phyloP scores from a whole-genome alignment of 2,888 invertebrate genomes.

The Myathropa florea region DNA sequence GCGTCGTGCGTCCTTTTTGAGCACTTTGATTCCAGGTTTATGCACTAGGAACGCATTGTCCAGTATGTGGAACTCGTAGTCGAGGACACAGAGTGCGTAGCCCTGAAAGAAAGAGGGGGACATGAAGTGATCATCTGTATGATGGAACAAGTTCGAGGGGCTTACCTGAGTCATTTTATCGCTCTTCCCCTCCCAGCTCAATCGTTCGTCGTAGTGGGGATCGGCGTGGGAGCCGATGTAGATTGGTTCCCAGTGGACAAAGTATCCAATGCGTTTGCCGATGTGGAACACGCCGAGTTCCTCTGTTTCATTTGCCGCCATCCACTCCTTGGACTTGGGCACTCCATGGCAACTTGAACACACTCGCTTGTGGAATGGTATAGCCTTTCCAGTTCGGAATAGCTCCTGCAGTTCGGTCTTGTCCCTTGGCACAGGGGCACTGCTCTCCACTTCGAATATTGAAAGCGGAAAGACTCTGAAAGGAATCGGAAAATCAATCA shows the following conservation, averaged over 20 bases:
- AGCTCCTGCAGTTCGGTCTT: constrained; percentile 88
- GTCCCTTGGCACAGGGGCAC: constrained; percentile 85
- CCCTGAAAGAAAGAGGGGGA: constrained; percentile 83
- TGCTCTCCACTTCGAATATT: constrained; percentile 92
- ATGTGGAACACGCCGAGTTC: constrained; percentile 90
- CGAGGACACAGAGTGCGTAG: constrained; percentile 92
- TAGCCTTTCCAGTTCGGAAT: constrained; percentile 89
- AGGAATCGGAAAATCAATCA: constrained; percentile 66
- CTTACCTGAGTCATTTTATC: constrained; percentile 97
- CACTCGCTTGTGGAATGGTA: constrained; percentile 95
- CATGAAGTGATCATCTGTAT: not conserved
- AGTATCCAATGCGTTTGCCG: constrained; percentile 90
- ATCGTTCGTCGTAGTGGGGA: constrained; percentile 93
- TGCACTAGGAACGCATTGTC: constrained; percentile 97
- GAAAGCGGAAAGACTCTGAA: constrained; percentile 92
- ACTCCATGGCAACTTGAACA: constrained; percentile 95
- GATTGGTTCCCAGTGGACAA: constrained; percentile 95
- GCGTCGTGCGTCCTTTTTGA: constrained; percentile 89
- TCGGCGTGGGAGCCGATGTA: constrained; percentile 94
- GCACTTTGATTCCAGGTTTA: constrained; percentile 94
- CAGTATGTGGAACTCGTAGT: constrained; percentile 95
- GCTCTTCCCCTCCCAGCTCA: constrained; percentile 96
- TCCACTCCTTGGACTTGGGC: constrained; percentile 92
- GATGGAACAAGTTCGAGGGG: not conserved
- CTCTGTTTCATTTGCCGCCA: constrained; percentile 86